Evolutionary conservation across 2,797 vertebrate species (phyloP).

Genomic region (Caiman crocodilus): DNA sequence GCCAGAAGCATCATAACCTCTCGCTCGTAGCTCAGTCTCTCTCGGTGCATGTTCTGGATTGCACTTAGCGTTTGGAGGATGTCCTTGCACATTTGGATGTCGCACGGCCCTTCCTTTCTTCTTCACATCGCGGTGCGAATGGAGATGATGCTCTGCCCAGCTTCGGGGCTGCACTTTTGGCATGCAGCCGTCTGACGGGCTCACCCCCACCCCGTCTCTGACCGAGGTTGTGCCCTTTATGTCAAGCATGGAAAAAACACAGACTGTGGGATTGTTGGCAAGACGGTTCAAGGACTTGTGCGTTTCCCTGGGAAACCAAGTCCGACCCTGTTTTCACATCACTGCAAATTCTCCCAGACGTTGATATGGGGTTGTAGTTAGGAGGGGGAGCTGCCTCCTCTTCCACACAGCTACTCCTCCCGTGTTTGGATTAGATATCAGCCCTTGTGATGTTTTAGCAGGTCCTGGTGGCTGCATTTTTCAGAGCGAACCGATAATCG

Average conservation of each 20-base stretch:
- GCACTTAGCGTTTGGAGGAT: neutral
- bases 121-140: neutral
- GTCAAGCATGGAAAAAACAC: neutral
- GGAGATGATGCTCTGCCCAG: neutral
- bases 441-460: neutral
- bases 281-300: neutral
- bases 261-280: fast-evolving
- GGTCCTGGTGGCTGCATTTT: neutral
- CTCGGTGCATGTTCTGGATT: neutral
- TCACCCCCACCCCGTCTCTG: neutral
- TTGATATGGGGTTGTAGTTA: neutral
- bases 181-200: neutral
- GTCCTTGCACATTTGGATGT: neutral
- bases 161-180: neutral
- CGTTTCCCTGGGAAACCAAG: neutral
- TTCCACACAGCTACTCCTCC: neutral
- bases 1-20: too few species aligned
- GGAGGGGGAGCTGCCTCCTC: neutral
- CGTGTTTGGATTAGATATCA: neutral
- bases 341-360: neutral
- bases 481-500: too few species aligned
- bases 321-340: fast-evolving
- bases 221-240: neutral
- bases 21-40: too few species aligned
- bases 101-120: neutral